A percentile compares a stretch with the other conserved stretches of the same genome.
Evolutionary conservation across 1,140 invertebrate genomes (phyloP).

Genomic region (Drosophila pallidifrons): DNA sequence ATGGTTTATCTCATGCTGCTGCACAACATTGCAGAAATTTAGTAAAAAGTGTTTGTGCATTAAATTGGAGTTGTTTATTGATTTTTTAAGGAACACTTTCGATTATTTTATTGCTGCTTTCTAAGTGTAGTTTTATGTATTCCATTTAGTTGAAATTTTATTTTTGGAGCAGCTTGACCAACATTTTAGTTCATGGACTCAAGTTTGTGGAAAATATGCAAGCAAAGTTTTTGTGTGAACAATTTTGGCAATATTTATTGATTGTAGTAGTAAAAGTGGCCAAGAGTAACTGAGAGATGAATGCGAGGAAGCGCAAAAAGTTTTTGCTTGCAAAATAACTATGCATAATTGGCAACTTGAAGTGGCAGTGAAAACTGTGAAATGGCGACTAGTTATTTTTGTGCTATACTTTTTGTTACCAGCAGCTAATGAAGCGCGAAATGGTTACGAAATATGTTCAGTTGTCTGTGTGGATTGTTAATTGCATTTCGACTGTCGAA

Average conservation of each 20-base stretch:
- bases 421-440: conserved; percentile 76
- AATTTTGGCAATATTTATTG: conserved; percentile 74
- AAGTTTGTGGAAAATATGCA: conserved; percentile 39
- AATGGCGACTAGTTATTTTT: conserved; percentile 27
- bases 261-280: conserved; percentile 50
- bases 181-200: conserved; percentile 1
- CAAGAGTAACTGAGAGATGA: conserved; percentile 27
- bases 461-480: conserved; percentile 45
- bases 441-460: conserved; percentile 57
- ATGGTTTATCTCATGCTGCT: background rate
- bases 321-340: conserved; percentile 65
- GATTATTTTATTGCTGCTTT: conserved; percentile 20
- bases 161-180: conserved; percentile 18
- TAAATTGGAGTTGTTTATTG: background rate
- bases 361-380: conserved; percentile 18
- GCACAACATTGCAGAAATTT: background rate
- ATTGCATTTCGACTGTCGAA: conserved; percentile 60
- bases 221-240: conserved; percentile 50
- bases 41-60: background rate
- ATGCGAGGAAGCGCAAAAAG: conserved; percentile 26
- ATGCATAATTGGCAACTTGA: conserved; percentile 71
- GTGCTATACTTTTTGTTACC: conserved; percentile 28
- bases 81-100: conserved; percentile 14
- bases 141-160: conserved; percentile 20
- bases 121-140: conserved; percentile 3